Evolutionary conservation across 2,888 invertebrate genomes (phyloP), one percentile per base, ranked within the genome.

Genomic region (Diadegma fenestrale): DNA sequence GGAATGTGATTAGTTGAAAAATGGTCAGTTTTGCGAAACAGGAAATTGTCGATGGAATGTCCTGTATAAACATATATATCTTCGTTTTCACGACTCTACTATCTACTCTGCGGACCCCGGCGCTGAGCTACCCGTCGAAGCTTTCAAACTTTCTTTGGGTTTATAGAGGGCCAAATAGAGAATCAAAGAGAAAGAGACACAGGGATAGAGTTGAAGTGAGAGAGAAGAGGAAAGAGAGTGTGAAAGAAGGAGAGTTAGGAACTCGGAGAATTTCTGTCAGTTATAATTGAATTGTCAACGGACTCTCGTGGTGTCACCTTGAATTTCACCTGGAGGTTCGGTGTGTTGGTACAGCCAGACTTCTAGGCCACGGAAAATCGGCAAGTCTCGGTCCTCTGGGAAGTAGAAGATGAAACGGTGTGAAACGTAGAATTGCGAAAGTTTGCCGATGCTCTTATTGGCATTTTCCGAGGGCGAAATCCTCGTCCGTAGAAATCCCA

Each of bases 251-350:
- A 17, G 71, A 64, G 68, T 66, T 58, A 76, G 66, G 72, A 58
- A 80, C 54, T 63, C 73, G 45, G 83, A 61, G 77, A 86, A 86
- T 86, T 92, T 91, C 90, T 90, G 45, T 83, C 88, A 89, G 89
- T 89, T 91, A 91, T 93, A 93, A 92, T 93, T 93, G 92, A 92
- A 92, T 92, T 92, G 91, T 91, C 91, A 90, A 88, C 86, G 86
- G 79, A 84, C 76, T 80, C 71, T 87, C 85, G 83, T 77, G 82
- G 87, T 87, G 82, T 87, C 80, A 78, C 80, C 79, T 80, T 54
- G 79, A 87, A 82, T 88, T 88, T 82, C 85, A 87, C 87, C 87
- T 87, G 87, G 72, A 71, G 82, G 66, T 66, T 86, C 82, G 79
- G 51, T 58, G 82, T 81, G 82, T 81, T 64, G 72, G 58, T 64